Evolutionary conservation across 2,113 vertebrate species (phyloP).

Genomic region (Indicator indicator): DNA sequence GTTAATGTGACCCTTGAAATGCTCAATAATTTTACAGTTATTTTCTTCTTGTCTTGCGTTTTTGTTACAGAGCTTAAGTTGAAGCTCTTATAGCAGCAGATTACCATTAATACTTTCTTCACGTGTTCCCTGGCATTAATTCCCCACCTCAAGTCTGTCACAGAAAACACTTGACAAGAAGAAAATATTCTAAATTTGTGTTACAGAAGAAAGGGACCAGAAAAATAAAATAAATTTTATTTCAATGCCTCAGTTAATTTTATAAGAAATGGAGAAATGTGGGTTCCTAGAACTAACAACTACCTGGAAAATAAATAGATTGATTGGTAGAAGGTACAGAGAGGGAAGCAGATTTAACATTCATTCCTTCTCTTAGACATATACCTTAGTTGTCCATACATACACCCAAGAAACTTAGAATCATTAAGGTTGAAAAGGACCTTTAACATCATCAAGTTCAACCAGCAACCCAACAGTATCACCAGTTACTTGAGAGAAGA

Average conservation of each 20-base stretch:
- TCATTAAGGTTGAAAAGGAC: no score
- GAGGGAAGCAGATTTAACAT: neutral
- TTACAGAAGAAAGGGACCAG: neutral
- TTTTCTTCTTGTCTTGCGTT: neutral
- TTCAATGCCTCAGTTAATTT: neutral
- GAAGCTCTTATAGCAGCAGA: neutral
- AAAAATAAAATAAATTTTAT: neutral
- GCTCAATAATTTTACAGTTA: neutral
- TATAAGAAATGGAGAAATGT: neutral
- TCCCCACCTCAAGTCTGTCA: neutral
- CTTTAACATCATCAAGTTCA: no score
- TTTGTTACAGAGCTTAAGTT: neutral
- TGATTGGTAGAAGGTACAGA: neutral
- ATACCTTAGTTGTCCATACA: neutral
- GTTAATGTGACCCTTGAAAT: neutral
- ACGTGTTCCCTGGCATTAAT: neutral
- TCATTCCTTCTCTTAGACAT: neutral
- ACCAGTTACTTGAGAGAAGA: no score
- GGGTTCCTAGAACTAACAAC: neutral
- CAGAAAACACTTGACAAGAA: neutral
- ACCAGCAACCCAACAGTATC: no score
- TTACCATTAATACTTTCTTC: neutral
- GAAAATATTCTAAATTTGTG: neutral
- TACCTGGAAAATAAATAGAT: neutral
- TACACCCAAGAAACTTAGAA: no score